Conservation (phyloP, 2,113 vertebrate genomes). For the Bothrops jararaca region DNA sequence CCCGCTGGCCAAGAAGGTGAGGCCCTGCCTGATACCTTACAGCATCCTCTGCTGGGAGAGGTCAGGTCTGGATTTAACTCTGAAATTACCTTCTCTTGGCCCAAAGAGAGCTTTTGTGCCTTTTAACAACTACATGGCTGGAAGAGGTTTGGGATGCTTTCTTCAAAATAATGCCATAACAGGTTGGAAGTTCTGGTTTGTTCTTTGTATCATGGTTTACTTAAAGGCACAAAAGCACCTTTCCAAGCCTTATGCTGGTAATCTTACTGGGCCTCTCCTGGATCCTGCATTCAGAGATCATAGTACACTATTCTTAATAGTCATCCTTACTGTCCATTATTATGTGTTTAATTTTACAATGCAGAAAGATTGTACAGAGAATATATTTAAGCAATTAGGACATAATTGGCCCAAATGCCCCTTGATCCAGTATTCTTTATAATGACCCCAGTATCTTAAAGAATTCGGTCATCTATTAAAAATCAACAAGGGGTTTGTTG, state of each 20-base stretch:
- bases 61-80: slow-evolving; percentile 4
- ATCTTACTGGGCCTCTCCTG: not conserved
- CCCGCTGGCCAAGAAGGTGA: slow-evolving; percentile 32
- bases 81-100: not conserved
- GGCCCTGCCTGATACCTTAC: slow-evolving; percentile 15
- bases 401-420: not conserved
- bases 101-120: not conserved
- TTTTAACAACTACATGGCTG: not conserved
- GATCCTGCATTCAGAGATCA: not conserved
- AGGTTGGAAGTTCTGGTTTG: not conserved
- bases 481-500: not conserved
- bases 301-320: not conserved
- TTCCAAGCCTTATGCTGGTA: not conserved
- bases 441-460: not conserved
- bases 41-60: not conserved
- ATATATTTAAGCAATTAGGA: not conserved
- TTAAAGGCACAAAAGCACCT: slow-evolving; percentile 2
- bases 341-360: not conserved
- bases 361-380: not conserved
- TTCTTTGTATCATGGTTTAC: not conserved
- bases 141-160: not conserved
- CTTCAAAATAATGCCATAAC: not conserved
- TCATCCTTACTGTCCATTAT: not conserved
- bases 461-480: not conserved
- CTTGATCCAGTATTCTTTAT: not conserved